Conservation (phyloP, 2,113 vertebrate genomes). For the Myiozetetes cayanensis region DNA sequence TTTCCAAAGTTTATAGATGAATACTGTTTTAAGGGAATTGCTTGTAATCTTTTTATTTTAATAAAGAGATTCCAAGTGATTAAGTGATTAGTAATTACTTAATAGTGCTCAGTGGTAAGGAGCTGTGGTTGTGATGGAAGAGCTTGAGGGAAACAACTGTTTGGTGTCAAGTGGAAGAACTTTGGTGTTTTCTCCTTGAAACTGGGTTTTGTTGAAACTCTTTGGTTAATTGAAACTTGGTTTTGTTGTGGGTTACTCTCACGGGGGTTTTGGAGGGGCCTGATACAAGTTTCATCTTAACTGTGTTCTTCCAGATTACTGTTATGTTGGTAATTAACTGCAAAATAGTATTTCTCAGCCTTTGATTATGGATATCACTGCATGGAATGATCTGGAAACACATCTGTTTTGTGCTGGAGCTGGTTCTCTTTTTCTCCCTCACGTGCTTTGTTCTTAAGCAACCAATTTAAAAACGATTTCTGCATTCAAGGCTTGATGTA, state of each 20-base stretch:
- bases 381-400: not conserved
- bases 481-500: not conserved
- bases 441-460: not conserved
- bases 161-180: not conserved
- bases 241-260: not conserved
- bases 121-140: not conserved
- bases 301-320: not conserved
- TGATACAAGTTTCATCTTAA: too few relatives aligned
- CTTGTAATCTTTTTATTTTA: not conserved
- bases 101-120: not conserved
- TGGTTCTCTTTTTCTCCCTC: not conserved
- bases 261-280: not conserved
- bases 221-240: not conserved
- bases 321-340: not conserved
- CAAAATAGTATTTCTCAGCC: not conserved
- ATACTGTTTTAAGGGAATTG: not conserved
- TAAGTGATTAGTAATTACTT: not conserved
- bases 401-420: not conserved
- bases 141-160: not conserved
- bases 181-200: not conserved
- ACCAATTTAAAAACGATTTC: fast-evolving
- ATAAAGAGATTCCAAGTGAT: not conserved
- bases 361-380: not conserved
- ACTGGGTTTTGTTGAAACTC: not conserved
- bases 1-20: not conserved